Conservation (phyloP, 2,888 invertebrate genomes). For the Trachelus stipa region DNA sequence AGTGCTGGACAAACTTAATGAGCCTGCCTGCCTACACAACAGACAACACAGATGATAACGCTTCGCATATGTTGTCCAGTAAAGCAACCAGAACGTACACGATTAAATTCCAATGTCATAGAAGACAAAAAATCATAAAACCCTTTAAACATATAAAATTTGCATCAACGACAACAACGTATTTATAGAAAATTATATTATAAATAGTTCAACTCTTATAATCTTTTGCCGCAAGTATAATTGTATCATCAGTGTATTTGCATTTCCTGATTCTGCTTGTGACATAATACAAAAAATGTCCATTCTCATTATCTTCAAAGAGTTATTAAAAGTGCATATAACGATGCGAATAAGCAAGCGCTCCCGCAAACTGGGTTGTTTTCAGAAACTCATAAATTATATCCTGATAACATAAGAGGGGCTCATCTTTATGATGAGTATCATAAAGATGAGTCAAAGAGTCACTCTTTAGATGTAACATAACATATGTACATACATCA, state of each 20-base stretch:
- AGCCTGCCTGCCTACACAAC: conserved; percentile 23
- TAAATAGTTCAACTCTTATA: background rate
- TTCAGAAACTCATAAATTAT: background rate
- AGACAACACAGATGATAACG: conserved; percentile 24
- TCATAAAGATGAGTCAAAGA: background rate
- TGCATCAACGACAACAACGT: background rate
- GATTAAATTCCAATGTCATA: background rate
- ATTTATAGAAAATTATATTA: background rate
- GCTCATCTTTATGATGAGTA: background rate
- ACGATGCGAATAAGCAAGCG: background rate
- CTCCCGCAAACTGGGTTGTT: background rate
- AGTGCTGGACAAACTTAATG: conserved; percentile 23
- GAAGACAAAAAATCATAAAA: background rate
- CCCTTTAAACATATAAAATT: background rate
- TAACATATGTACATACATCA: background rate
- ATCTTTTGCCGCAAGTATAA: background rate
- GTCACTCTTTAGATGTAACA: background rate
- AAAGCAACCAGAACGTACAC: background rate
- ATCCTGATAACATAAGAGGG: background rate
- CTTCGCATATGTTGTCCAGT: conserved; percentile 17
- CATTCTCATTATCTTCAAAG: background rate
- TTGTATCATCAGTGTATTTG: background rate
- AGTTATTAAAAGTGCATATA: background rate
- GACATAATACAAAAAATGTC: background rate
- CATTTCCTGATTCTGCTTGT: background rate